These are phyloP conservation scores for Petaurus breviceps DNA, from an alignment of 2,113 vertebrate genomes.

Conservation along the genomic window DNA sequence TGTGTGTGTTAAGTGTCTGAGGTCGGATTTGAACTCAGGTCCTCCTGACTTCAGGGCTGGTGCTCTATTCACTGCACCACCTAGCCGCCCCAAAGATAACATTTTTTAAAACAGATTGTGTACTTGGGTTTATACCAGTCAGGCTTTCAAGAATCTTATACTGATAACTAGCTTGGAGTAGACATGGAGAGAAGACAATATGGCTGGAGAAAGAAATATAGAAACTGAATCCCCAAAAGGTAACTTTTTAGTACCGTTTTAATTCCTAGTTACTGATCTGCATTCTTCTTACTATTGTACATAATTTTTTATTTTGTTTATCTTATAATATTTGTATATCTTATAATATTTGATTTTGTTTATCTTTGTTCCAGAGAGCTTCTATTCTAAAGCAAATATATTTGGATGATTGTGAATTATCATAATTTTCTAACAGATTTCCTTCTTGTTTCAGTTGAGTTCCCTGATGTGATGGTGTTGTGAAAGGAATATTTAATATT, in stretches of 20 bases:
- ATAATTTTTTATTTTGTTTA: neutral
- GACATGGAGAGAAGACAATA: neutral
- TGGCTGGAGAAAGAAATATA: neutral
- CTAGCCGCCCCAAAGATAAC: too few relatives aligned
- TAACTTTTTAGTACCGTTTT: neutral
- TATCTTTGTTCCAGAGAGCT: conserved; percentile 3
- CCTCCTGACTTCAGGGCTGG: too few relatives aligned
- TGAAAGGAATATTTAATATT: conserved; percentile 20
- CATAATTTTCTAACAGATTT: neutral
- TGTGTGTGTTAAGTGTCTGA: too few relatives aligned
- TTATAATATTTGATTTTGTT: neutral
- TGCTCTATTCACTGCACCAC: too few relatives aligned
- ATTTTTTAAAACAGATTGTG: neutral
- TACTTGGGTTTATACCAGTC: neutral
- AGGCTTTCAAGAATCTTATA: conserved; percentile 6
- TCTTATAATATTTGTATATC: neutral
- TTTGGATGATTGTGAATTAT: conserved; percentile 44
- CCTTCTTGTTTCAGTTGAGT: neutral
- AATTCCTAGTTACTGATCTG: neutral
- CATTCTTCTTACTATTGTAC: conserved; percentile 4
- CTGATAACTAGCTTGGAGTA: neutral
- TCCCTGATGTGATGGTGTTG: conserved; percentile 8
- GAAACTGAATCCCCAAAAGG: neutral
- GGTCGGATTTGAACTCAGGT: too few relatives aligned
- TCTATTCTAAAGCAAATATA: neutral